Conservation (phyloP, 2,888 invertebrate genomes). For the Lathronympha strigana region DNA sequence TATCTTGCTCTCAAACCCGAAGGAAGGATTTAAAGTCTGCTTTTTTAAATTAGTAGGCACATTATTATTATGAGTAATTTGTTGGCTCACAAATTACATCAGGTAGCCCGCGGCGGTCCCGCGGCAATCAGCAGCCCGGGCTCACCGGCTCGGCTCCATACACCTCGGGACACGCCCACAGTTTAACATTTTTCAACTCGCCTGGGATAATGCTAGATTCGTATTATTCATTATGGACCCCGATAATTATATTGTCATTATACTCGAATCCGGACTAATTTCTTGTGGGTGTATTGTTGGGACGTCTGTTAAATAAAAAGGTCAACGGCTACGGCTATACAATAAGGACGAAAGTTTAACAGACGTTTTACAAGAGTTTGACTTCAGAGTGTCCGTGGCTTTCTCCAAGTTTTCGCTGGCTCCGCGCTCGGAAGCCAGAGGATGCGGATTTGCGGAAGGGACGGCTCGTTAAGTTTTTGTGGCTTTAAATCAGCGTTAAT, state of each 20-base stretch:
- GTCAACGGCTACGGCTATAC: constrained; percentile 46
- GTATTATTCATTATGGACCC: constrained; percentile 74
- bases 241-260: constrained; percentile 71
- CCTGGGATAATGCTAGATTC: constrained; percentile 74
- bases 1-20: constrained; percentile 55
- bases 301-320: constrained; percentile 40
- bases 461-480: constrained; percentile 59
- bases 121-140: constrained; percentile 61
- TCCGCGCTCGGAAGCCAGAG: constrained; percentile 56
- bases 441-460: constrained; percentile 53
- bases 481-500: constrained; percentile 66
- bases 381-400: constrained; percentile 8
- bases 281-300: constrained; percentile 46
- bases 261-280: constrained; percentile 52
- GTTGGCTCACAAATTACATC: constrained; percentile 78
- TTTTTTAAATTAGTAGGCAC: constrained; percentile 76
- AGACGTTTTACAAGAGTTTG: neutral
- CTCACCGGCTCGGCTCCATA: constrained; percentile 49
- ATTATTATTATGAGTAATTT: constrained; percentile 83
- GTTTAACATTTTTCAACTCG: constrained; percentile 80
- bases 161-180: constrained; percentile 75
- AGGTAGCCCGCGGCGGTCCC: constrained; percentile 78
- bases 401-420: constrained; percentile 20
- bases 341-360: neutral
- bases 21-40: constrained; percentile 59